Percentiles rank a stretch among this genome's conserved stretches.
Conservation (phyloP, 2,113 vertebrate species). For the Aphyosemion australe region DNA sequence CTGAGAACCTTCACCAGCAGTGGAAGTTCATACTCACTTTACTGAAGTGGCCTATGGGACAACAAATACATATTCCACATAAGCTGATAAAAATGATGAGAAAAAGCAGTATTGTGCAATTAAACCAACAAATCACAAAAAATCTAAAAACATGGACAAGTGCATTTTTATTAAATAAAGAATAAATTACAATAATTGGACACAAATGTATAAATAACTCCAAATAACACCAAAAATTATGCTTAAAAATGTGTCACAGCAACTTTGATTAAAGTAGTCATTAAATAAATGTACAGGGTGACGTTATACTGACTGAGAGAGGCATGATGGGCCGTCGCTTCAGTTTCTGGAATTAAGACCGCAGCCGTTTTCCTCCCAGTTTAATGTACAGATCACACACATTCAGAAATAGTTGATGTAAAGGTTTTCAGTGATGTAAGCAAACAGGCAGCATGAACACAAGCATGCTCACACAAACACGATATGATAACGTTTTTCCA, state of each 20-base stretch:
- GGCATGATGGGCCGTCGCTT: constrained; percentile 26
- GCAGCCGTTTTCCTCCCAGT: constrained; percentile 14
- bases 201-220: constrained; percentile 67
- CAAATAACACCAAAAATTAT: constrained; percentile 57
- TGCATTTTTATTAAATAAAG: constrained; percentile 77
- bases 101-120: too few relatives aligned
- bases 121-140: constrained; percentile 12
- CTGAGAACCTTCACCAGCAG: too few relatives aligned
- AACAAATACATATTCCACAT: too few relatives aligned
- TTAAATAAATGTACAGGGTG: constrained; percentile 39
- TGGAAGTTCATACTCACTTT: too few relatives aligned
- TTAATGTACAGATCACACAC: constrained; percentile 45
- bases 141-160: constrained; percentile 51
- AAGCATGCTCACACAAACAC: constrained; percentile 64
- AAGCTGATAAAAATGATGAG: too few relatives aligned
- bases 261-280: constrained; percentile 50
- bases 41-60: too few relatives aligned
- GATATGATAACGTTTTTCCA: not conserved
- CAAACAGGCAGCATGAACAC: constrained; percentile 39
- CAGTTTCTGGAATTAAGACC: constrained; percentile 29
- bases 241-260: constrained; percentile 52
- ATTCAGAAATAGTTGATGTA: constrained; percentile 30
- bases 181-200: constrained; percentile 76
- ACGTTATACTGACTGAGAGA: constrained; percentile 27
- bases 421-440: constrained; percentile 15